These are phyloP conservation scores for Aphelenchoides avenae DNA, from an alignment of 1,140 invertebrate species.

Conservation along the genomic window DNA sequence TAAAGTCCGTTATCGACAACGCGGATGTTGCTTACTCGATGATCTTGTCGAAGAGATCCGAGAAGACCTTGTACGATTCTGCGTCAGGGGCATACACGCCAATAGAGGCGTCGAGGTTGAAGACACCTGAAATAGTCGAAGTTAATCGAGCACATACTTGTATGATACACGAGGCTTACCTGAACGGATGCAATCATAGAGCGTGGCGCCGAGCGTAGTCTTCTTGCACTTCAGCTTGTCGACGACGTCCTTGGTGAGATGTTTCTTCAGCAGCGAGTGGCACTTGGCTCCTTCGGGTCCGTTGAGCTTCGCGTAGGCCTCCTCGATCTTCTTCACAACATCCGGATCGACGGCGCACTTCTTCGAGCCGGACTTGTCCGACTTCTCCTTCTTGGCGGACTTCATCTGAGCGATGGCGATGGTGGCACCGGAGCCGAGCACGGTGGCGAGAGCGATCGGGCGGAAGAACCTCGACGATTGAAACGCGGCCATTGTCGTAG, in stretches of 20 bases:
- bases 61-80: slow-evolving; percentile 76
- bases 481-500: too few relatives aligned
- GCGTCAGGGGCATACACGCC: slow-evolving; percentile 75
- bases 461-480: too few relatives aligned
- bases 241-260: slow-evolving; percentile 44
- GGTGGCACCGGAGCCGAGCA: too few relatives aligned
- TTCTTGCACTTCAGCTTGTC: slow-evolving; percentile 38
- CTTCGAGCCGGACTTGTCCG: too few relatives aligned
- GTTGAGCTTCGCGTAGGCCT: slow-evolving; percentile 23
- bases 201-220: slow-evolving; percentile 33
- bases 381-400: too few relatives aligned
- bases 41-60: slow-evolving; percentile 85
- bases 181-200: slow-evolving; percentile 35
- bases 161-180: slow-evolving; percentile 2
- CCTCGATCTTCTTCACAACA: slow-evolving; percentile 26
- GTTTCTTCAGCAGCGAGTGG: slow-evolving; percentile 24
- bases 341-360: too few relatives aligned
- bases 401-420: too few relatives aligned
- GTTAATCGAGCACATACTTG: background rate
- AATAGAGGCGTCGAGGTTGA: slow-evolving; percentile 67
- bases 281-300: slow-evolving; percentile 21
- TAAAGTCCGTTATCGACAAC: background rate
- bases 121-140: slow-evolving; percentile 64
- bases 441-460: too few relatives aligned
- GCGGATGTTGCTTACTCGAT: slow-evolving; percentile 66